Evolutionary conservation across 1,140 invertebrate genomes (phyloP).

Genomic region (Eciton burchellii): DNA sequence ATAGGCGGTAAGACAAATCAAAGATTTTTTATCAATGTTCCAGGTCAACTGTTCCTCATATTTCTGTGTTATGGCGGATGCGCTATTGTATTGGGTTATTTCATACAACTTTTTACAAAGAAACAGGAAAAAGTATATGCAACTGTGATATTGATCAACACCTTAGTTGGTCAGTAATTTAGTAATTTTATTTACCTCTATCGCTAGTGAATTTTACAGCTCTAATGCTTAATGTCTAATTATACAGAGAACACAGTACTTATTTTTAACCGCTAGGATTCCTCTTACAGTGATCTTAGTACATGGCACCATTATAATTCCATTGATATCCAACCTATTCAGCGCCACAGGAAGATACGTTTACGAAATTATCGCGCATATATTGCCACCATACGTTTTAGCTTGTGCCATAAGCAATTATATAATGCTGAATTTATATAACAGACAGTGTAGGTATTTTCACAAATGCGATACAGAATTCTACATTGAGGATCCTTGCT

Average conservation of each 20-base stretch:
- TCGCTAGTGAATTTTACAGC: not conserved
- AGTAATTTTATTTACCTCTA: not conserved
- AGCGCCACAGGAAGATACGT: constrained; percentile 31
- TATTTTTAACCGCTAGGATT: no score
- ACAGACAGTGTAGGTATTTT: constrained; percentile 56
- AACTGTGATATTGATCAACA: constrained; percentile 61
- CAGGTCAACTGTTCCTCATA: constrained; percentile 61
- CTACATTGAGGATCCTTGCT: constrained; percentile 71
- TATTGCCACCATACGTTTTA: constrained; percentile 65
- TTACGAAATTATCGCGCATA: constrained; percentile 58
- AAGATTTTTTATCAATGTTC: constrained; percentile 21
- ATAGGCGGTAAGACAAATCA: not conserved
- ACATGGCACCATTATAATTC: constrained; percentile 65
- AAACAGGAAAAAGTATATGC: constrained; percentile 62
- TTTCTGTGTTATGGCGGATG: constrained; percentile 63
- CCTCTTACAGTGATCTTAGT: constrained; percentile 59
- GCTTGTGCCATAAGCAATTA: constrained; percentile 71
- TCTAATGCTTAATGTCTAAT: no score
- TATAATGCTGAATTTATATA: constrained; percentile 65
- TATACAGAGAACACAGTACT: no score
- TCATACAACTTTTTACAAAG: constrained; percentile 62
- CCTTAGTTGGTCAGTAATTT: constrained; percentile 49
- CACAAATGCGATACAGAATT: constrained; percentile 67
- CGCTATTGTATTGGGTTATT: constrained; percentile 67
- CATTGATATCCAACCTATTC: constrained; percentile 48